phyloP scores from a whole-genome alignment of 2,113 vertebrate genomes.

The Mionectes macconnelli region DNA sequence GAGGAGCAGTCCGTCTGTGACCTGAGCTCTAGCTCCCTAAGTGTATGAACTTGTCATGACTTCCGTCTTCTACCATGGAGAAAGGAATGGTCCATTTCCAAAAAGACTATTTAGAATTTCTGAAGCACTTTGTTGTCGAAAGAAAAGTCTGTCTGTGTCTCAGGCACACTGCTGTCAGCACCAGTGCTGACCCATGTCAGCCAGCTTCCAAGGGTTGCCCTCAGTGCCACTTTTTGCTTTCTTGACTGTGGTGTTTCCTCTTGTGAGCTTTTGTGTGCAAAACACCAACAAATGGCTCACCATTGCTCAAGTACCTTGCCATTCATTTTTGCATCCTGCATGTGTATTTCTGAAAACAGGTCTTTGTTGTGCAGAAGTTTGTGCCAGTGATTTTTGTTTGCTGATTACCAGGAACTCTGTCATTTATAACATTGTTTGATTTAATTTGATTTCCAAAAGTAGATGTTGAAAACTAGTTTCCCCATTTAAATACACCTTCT shows the following conservation, averaged over 20 bases:
- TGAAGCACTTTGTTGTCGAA: background rate
- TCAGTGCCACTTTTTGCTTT: background rate
- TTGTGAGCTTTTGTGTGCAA: background rate
- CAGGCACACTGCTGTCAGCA: background rate
- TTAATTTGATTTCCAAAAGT: background rate
- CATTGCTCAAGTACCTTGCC: background rate
- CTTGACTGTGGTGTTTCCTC: background rate
- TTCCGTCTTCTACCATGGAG: background rate
- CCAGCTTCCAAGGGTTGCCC: background rate
- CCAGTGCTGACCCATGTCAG: background rate
- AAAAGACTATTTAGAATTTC: background rate
- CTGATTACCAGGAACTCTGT: background rate
- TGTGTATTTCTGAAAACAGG: background rate
- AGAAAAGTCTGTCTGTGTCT: background rate
- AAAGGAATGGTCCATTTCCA: background rate
- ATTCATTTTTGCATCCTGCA: conserved; percentile 11
- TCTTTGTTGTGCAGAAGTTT: background rate
- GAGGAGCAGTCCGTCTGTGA: background rate
- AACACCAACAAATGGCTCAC: background rate
- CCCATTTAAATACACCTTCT: background rate
- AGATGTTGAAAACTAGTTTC: background rate
- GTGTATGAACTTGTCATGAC: background rate
- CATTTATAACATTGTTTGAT: background rate
- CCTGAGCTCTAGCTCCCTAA: background rate
- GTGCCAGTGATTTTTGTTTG: background rate